Conservation (phyloP, 2,113 vertebrate species). For the Megaptera novaeangliae region DNA sequence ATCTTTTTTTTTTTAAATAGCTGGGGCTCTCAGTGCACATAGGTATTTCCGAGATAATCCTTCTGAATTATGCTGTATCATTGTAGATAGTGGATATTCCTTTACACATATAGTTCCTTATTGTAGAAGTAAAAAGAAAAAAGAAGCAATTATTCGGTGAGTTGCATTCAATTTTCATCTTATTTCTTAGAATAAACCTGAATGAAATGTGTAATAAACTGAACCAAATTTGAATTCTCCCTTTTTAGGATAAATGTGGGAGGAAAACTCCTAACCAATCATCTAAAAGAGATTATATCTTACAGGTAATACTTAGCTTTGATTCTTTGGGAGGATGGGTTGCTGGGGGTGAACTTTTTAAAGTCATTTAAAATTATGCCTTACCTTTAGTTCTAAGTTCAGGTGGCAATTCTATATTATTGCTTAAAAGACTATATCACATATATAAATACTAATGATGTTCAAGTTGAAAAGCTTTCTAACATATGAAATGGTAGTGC, state of each 20-base stretch:
- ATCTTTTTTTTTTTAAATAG: conserved; percentile 78
- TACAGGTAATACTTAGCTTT: conserved; percentile 86
- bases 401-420: background rate
- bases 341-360: background rate
- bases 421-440: background rate
- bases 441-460: background rate
- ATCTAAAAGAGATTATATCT: conserved; percentile 98
- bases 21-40: conserved; percentile 93
- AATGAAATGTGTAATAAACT: conserved; percentile 48
- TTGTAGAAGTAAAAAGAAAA: conserved; percentile 95
- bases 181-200: conserved; percentile 10
- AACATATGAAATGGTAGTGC: background rate
- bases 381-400: background rate
- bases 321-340: background rate
- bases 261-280: conserved; percentile 97
- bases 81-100: conserved; percentile 97
- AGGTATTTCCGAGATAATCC: conserved; percentile 92
- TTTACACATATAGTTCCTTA: conserved; percentile 97
- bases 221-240: conserved; percentile 44
- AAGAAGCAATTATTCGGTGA: conserved; percentile 95
- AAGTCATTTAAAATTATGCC: conserved; percentile 5
- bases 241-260: conserved; percentile 93
- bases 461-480: background rate
- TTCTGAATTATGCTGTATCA: conserved; percentile 92
- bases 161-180: conserved; percentile 20